These are phyloP conservation scores for Ostrea denselamellosa DNA, from an alignment of 1,140 invertebrate species.

Conservation along the genomic window DNA sequence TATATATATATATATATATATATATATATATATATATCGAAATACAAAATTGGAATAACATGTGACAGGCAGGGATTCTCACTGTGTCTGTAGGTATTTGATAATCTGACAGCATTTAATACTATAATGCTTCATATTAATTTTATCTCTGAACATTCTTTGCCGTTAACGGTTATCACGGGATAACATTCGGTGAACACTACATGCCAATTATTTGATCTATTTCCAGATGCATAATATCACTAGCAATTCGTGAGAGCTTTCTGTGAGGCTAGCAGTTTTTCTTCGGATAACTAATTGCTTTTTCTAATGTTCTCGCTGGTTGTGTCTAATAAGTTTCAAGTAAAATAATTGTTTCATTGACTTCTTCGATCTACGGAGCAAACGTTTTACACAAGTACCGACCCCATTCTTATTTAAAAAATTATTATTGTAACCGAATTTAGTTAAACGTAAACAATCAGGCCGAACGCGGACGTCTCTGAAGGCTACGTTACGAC, in stretches of 20 bases:
- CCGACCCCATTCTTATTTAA: background rate
- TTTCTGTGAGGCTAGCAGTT: constrained; percentile 5
- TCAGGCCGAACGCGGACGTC: background rate
- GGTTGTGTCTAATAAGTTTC: background rate
- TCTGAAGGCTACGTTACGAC: background rate
- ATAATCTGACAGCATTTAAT: background rate
- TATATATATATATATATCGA: too few relatives aligned
- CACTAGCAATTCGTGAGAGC: constrained; percentile 4
- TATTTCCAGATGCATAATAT: background rate
- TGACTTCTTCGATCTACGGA: background rate
- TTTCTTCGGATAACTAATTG: constrained; percentile 2
- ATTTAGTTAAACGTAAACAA: background rate
- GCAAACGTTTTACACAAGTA: background rate
- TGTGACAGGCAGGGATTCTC: background rate
- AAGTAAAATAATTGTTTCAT: constrained; percentile 12
- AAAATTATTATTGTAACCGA: background rate
- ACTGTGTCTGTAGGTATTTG: background rate
- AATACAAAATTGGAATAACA: too few relatives aligned
- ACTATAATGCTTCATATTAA: background rate
- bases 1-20: too few relatives aligned
- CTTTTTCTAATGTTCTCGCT: background rate
- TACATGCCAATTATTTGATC: constrained; percentile 7
- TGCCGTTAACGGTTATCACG: background rate
- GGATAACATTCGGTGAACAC: constrained; percentile 5
- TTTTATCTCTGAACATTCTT: background rate